Conservation (phyloP, 2,888 invertebrate genomes). For the Epistrophella euchroma region DNA sequence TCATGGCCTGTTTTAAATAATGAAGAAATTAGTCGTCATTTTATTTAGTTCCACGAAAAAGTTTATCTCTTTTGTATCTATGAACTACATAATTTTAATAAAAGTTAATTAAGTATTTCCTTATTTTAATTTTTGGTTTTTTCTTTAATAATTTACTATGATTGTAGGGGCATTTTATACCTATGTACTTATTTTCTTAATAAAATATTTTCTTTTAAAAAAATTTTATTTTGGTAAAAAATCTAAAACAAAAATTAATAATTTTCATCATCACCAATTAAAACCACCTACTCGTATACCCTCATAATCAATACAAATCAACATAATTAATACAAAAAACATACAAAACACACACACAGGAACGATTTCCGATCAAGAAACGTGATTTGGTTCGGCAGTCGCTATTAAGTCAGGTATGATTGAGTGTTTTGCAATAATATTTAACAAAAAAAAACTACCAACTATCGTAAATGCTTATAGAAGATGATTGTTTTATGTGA, state of each 20-base stretch:
- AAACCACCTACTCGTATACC: slow-evolving; percentile 43
- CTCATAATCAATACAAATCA: slow-evolving; percentile 55
- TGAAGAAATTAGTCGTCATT: no score
- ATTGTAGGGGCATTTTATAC: background rate
- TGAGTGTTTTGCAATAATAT: slow-evolving; percentile 69
- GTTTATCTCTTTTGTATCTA: no score
- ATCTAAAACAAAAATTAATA: slow-evolving; percentile 34
- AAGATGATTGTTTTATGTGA: background rate
- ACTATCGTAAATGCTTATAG: background rate
- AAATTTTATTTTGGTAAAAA: slow-evolving; percentile 33
- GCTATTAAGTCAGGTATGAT: slow-evolving; percentile 81
- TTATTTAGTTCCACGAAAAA: no score
- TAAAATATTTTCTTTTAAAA: slow-evolving; percentile 42
- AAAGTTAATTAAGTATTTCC: no score
- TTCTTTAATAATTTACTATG: background rate
- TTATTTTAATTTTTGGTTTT: no score
- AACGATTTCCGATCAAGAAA: slow-evolving; percentile 92
- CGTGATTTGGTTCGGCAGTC: slow-evolving; percentile 90
- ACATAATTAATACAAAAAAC: slow-evolving; percentile 61
- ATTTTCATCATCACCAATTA: slow-evolving; percentile 58
- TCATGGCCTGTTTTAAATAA: no score
- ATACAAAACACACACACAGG: slow-evolving; percentile 84
- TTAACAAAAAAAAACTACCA: background rate
- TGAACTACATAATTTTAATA: no score
- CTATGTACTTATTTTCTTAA: background rate